Evolutionary conservation across 35 echinoderm and acorn worm genomes (phyloP).

Genomic region (Anneissia japonica): DNA sequence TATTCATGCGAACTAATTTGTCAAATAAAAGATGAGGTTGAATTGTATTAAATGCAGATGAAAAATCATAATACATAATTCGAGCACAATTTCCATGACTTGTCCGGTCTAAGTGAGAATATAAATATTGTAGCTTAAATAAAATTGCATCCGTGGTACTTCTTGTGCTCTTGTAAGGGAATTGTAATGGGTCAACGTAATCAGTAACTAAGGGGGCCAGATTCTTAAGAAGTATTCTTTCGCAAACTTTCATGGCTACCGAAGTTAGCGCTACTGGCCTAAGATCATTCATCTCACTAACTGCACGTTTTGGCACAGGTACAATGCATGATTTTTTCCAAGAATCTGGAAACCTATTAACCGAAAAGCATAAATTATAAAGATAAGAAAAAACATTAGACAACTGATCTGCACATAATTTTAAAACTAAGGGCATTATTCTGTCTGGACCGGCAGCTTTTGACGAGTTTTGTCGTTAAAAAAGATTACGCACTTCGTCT

Average conservation of each 20-base stretch:
- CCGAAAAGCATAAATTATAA: slow-evolving; percentile 14
- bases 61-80: slow-evolving; percentile 38
- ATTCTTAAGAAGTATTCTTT: slow-evolving; percentile 24
- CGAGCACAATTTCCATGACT: not conserved
- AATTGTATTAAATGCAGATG: slow-evolving; percentile 32
- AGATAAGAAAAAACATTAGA: slow-evolving; percentile 17
- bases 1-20: not conserved
- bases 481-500: too few relatives aligned
- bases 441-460: too few relatives aligned
- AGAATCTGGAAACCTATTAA: not conserved
- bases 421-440: slow-evolving; percentile 8
- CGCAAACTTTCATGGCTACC: slow-evolving; percentile 47
- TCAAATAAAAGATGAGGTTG: slow-evolving; percentile 11
- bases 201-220: slow-evolving; percentile 1
- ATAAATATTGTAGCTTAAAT: not conserved
- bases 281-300: slow-evolving; percentile 54
- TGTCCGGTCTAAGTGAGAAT: slow-evolving; percentile 20
- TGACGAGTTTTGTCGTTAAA: too few relatives aligned
- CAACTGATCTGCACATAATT: slow-evolving; percentile 23
- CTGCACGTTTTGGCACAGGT: slow-evolving; percentile 31
- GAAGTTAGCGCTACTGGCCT: slow-evolving; percentile 50
- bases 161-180: slow-evolving; percentile 18
- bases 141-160: slow-evolving; percentile 34
- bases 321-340: slow-evolving; percentile 34
- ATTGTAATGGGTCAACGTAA: slow-evolving; percentile 23